Conservation (phyloP, 2,797 vertebrate species). For the Botia kubotai region DNA sequence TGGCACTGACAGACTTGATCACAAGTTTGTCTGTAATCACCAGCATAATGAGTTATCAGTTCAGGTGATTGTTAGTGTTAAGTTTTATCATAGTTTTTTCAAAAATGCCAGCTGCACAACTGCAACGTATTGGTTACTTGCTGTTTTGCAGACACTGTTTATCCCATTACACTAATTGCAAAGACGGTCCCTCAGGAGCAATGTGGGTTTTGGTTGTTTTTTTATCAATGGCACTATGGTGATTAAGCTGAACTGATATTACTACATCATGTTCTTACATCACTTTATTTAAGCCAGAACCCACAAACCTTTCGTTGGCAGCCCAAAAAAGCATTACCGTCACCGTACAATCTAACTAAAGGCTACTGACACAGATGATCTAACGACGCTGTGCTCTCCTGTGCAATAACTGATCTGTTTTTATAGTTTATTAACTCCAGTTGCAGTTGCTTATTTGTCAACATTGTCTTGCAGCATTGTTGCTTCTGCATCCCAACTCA, state of each 20-base stretch:
- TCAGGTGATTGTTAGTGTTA: not conserved
- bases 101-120: constrained; percentile 5
- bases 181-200: not conserved
- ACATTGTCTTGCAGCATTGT: no score
- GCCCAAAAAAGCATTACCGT: no score
- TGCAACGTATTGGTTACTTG: not conserved
- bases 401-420: no score
- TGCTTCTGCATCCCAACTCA: no score
- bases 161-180: not conserved
- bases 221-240: not conserved
- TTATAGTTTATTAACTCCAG: no score
- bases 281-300: not conserved
- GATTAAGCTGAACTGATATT: not conserved
- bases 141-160: not conserved
- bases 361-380: no score
- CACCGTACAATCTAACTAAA: no score
- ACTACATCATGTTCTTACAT: not conserved
- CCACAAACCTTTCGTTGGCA: not conserved
- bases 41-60: constrained; percentile 13
- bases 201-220: not conserved
- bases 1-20: not conserved
- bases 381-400: no score
- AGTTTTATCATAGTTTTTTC: not conserved
- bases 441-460: no score
- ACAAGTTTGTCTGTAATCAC: not conserved